Percentiles rank a stretch among this genome's conserved stretches.
These are phyloP conservation scores for Coturnix japonica DNA, from an alignment of 2,113 vertebrate genomes.

Conservation along the genomic window DNA sequence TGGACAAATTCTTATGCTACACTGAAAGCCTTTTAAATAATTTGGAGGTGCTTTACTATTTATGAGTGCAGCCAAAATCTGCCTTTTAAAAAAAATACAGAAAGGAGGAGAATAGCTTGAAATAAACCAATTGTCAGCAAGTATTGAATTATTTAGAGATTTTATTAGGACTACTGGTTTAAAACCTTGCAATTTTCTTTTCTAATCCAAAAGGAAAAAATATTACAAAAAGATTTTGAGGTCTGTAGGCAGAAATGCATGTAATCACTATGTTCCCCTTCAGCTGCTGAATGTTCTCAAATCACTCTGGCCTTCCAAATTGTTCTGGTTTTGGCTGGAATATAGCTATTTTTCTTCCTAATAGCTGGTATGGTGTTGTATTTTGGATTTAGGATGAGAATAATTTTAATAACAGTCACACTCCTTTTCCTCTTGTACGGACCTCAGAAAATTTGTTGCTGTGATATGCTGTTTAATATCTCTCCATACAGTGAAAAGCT, in stretches of 20 bases:
- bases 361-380: neutral
- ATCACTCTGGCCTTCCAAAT: neutral
- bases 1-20: neutral
- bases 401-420: neutral
- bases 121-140: neutral
- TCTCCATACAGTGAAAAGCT: neutral
- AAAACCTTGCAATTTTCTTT: neutral
- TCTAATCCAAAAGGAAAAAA: neutral
- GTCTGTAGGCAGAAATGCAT: neutral
- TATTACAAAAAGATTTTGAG: rapidly evolving
- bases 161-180: neutral
- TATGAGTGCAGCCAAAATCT: neutral
- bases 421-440: neutral
- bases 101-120: neutral
- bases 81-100: neutral
- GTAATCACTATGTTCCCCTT: neutral
- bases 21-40: neutral
- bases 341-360: neutral
- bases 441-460: neutral
- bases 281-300: neutral
- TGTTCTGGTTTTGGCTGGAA: neutral
- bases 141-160: neutral
- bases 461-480: too few species aligned
- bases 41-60: neutral
- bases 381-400: neutral